Base-by-base conservation (phyloP, 2,888 invertebrate species). In the Hermaeophaga mercurialis region DNA sequence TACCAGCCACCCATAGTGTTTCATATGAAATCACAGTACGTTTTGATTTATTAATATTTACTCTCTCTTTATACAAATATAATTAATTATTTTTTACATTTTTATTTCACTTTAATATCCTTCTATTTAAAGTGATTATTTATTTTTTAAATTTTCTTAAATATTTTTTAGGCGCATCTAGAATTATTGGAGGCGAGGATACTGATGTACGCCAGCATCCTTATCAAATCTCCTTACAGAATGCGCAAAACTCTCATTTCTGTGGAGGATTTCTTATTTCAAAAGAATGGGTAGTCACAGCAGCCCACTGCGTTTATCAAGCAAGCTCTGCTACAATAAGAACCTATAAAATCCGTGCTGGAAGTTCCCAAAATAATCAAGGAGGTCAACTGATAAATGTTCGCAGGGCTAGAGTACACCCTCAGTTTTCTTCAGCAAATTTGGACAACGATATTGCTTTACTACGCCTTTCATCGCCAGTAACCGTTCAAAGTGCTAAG, bases 241-340 rank as follows among this genome's bases (percentile, higher is more conserved):
- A 2, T 17, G 3, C 3, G 3, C 3, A 17, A 1, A 17, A 11
- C 11, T 4, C 1, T 1, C 52, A 52, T 44, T 24, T 26, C 15
- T 52, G 52, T 7, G 52, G 52, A 11, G 52, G 52, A 43, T 52
- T 31, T 6, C 17, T 52, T 33, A 52, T 52, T 34, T 52, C 52
- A 31, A 6, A 24, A 5, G 24, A 14, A 8, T 52, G 52, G 52
- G 34, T 52, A 3, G 17, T 36, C 1, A 52, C 52, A 17, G 52
- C 44, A 9, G 52, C 52, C 12, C 52, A 52, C 6, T 52, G 52
- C 12, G 2, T 33, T 9, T 2, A 24, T 14, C 2, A 8, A 3
- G 17, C 9, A 28, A 9, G 28, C 14, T 5, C 14, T 11, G 9
- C 4, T 5, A 14, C 33, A 33, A 4, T 33, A 5, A 33, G 12